Percentiles rank a stretch among this genome's conserved stretches.
These are phyloP conservation scores for Mionectes macconnelli DNA, from an alignment of 2,113 vertebrate genomes.

Conservation along the genomic window DNA sequence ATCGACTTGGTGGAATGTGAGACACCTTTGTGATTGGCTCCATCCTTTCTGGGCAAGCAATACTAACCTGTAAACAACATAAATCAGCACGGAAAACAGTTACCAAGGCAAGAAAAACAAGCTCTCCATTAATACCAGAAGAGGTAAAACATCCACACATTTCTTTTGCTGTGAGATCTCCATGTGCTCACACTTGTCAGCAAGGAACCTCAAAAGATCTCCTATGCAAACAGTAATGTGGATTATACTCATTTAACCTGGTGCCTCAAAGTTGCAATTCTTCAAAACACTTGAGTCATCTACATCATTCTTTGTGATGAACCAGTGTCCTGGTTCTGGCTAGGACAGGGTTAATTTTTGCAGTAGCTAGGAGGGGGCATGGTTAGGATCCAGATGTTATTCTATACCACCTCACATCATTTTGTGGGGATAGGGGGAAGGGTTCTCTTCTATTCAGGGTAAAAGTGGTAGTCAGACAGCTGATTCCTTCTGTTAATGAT, in stretches of 20 bases:
- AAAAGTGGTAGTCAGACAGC: rapidly evolving
- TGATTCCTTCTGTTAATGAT: background rate
- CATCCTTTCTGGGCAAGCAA: conserved; percentile 97
- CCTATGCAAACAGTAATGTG: background rate
- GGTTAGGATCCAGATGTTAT: background rate
- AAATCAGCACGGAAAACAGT: background rate
- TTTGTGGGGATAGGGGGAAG: background rate
- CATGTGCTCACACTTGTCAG: background rate
- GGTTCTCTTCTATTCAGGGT: background rate
- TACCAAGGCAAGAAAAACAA: background rate
- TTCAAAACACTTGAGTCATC: background rate
- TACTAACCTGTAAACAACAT: conserved; percentile 86
- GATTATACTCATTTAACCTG: background rate
- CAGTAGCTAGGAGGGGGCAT: background rate
- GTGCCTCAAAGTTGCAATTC: background rate
- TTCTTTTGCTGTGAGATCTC: background rate
- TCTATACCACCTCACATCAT: background rate
- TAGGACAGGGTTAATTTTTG: background rate
- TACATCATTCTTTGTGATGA: background rate
- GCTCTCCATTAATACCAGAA: background rate
- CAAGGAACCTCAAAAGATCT: background rate
- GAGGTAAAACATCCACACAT: background rate
- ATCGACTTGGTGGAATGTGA: conserved; percentile 95
- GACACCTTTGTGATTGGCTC: conserved; percentile 98
- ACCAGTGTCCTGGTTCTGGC: background rate